These are phyloP conservation scores for Xenops minutus DNA, from an alignment of 2,797 vertebrate genomes.

Conservation along the genomic window DNA sequence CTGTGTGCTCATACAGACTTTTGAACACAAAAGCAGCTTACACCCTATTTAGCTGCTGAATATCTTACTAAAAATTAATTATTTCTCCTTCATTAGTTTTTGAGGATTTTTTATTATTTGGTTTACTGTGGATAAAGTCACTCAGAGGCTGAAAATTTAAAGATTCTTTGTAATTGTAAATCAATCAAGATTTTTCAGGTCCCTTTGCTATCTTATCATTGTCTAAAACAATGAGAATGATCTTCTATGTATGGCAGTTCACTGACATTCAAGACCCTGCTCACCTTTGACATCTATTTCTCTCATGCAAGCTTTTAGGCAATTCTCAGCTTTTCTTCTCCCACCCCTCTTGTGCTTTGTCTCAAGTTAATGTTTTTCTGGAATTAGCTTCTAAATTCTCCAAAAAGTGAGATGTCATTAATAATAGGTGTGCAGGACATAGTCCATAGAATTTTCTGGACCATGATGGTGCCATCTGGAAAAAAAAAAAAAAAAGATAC, in stretches of 20 bases:
- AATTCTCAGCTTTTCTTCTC: not conserved
- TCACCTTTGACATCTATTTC: not conserved
- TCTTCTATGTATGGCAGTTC: not conserved
- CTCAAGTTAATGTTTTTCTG: not conserved
- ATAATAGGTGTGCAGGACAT: not conserved
- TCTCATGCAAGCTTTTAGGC: not conserved
- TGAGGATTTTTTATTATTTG: not conserved
- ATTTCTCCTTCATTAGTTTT: not conserved
- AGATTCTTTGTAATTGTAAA: not conserved
- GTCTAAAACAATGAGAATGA: not conserved
- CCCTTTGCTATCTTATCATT: not conserved
- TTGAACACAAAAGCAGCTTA: not conserved
- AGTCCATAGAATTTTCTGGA: not conserved
- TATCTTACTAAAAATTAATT: not conserved
- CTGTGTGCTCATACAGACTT: not conserved
- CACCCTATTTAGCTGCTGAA: not conserved
- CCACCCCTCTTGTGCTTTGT: not conserved
- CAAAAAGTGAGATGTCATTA: not conserved
- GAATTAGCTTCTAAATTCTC: not conserved
- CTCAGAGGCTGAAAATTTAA: not conserved
- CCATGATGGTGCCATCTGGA: not conserved
- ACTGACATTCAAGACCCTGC: not conserved
- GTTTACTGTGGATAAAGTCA: not conserved
- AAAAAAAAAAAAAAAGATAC: not conserved
- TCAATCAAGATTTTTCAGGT: not conserved